phyloP scores from a whole-genome alignment of 1,140 invertebrate species.

The Aricia agestis region DNA sequence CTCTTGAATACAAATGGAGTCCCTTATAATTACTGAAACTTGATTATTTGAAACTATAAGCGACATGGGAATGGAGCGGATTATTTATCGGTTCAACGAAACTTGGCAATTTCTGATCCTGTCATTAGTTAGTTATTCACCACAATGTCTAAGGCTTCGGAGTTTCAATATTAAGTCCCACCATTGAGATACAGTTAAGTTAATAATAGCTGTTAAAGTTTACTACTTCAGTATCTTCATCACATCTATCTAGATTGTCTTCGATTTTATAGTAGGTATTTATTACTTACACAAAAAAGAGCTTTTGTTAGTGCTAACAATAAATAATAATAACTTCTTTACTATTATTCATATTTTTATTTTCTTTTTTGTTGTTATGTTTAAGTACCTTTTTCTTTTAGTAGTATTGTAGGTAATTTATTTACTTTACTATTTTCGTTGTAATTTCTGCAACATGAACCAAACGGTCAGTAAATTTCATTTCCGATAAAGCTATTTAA shows the following conservation, averaged over 20 bases:
- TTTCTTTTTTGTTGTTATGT: too few species aligned
- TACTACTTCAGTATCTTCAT: background rate
- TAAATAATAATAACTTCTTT: too few species aligned
- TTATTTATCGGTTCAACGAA: conserved; percentile 57
- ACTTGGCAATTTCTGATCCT: conserved; percentile 57
- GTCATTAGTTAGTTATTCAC: conserved; percentile 58
- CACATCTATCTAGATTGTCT: background rate
- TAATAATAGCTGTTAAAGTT: conserved; percentile 28
- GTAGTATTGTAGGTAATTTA: background rate
- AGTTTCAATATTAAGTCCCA: conserved; percentile 60
- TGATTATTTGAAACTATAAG: conserved; percentile 32
- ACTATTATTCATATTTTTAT: too few species aligned
- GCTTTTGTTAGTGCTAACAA: too few species aligned
- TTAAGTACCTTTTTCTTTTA: too few species aligned
- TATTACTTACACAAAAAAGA: too few species aligned
- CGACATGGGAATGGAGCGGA: conserved; percentile 30
- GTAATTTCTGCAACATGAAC: background rate
- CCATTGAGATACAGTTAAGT: conserved; percentile 51
- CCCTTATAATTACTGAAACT: conserved; percentile 24
- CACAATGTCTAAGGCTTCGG: conserved; percentile 40
- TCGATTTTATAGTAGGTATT: too few species aligned
- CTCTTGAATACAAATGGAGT: background rate
- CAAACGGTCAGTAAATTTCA: background rate
- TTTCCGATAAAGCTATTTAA: background rate
- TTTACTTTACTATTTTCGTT: background rate